These are phyloP conservation scores for Subacronicta megacephala DNA, from an alignment of 2,888 invertebrate genomes.

Conservation along the genomic window DNA sequence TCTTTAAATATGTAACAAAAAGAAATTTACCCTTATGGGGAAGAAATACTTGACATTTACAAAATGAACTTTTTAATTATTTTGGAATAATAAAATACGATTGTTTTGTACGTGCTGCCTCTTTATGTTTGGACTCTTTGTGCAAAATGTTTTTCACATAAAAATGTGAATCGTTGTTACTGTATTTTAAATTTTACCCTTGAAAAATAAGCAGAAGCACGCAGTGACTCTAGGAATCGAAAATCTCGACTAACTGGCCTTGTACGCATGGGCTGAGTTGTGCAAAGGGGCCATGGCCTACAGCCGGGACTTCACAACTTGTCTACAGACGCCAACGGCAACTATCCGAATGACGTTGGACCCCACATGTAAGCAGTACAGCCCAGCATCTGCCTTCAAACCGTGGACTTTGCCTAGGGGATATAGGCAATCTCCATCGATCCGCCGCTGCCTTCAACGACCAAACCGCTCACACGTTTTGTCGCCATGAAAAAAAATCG, in stretches of 20 bases:
- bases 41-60: conserved; percentile 3
- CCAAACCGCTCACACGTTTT: too few species aligned
- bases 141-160: conserved; percentile 1
- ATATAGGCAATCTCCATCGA: too few species aligned
- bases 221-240: background rate
- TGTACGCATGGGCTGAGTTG: background rate
- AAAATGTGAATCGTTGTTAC: conserved; percentile 4
- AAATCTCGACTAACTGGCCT: background rate
- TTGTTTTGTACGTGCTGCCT: conserved; percentile 11
- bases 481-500: too few species aligned
- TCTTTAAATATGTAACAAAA: conserved; percentile 2
- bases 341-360: too few species aligned
- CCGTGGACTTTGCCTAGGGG: too few species aligned
- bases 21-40: conserved; percentile 5
- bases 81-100: conserved; percentile 20
- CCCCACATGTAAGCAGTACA: too few species aligned
- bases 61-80: conserved; percentile 22
- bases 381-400: too few species aligned
- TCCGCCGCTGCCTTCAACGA: too few species aligned
- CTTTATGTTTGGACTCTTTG: conserved; percentile 5
- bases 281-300: too few species aligned
- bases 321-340: too few species aligned
- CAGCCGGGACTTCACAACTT: too few species aligned
- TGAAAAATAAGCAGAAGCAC: background rate
- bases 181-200: conserved; percentile 8